Evolutionary conservation across 2,797 vertebrate genomes (phyloP), one percentile per base, ranked within the genome.

Genomic region (Babyrousa celebensis): DNA sequence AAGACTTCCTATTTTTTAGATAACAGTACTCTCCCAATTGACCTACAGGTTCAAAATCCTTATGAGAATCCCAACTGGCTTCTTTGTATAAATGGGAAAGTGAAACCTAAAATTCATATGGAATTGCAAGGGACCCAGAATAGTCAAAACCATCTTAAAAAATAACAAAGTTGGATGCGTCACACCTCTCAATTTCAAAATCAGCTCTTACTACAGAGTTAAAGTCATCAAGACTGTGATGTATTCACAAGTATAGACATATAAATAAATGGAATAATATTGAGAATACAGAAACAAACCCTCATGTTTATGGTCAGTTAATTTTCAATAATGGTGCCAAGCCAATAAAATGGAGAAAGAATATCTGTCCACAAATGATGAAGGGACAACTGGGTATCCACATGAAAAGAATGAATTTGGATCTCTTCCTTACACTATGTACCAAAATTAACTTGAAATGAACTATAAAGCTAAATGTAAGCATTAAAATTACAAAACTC

Each of bases 1-100:
- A 94, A 93, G n/a, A 54, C 25, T 92, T 86, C 89, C 43, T 92
- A 85, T 71, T 93, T 32, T 85, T 90, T 93, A 63, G 27, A 79
- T 85, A 36, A 91, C 32, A 74, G 9, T 91, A 79, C 12, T 78
- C 11, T 27, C 32, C 21, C 83, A 91, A 89, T 48, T 83, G 63
- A 95, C 36, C 54, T 88, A 82, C 7, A 95, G 17, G 72, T 88
- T 94, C 74, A 92, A n/a, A 48, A 48, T 48, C 43, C 43, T 48
- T 48, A 48, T 67, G n/a, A 79, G 68, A 92, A 87, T 77, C 14
- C 36, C 63, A 87, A 29, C 92, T 95, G 36, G 32, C 17, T 78
- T 89, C 27, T 92, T 94, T 63, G 43, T 36, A 20, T 80, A 95
- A 95, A 65, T 79, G 90, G 54, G 78, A 77, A 92, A 32, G 25